Percentiles rank a stretch among this genome's conserved stretches.
These are phyloP conservation scores for Gymnodraco acuticeps DNA, from an alignment of 2,797 vertebrate species.

Conservation along the genomic window DNA sequence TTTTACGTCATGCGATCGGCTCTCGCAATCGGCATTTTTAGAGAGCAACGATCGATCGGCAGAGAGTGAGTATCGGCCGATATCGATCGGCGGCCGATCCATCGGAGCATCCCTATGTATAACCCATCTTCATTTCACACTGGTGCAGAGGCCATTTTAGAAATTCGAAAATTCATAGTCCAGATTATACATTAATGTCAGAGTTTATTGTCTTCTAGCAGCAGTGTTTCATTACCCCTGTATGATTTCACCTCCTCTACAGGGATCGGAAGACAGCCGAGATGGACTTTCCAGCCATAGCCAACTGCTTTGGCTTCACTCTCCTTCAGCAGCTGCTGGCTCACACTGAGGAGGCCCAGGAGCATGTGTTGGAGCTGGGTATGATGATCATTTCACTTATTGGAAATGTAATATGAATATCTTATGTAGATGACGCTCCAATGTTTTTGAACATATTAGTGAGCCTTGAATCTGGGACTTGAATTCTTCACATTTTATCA, in stretches of 20 bases:
- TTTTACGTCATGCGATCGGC: no score
- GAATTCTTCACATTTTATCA: constrained; percentile 21
- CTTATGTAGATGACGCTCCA: neutral
- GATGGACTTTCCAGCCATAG: constrained; percentile 88
- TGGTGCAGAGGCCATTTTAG: neutral
- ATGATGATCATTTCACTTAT: constrained; percentile 28
- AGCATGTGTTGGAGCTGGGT: constrained; percentile 93
- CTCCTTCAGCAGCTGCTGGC: constrained; percentile 91
- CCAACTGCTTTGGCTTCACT: constrained; percentile 91
- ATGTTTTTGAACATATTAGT: constrained; percentile 4
- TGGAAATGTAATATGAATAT: neutral
- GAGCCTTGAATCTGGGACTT: neutral
- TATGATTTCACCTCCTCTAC: constrained; percentile 47
- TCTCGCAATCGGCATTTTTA: no score
- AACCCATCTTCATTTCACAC: constrained; percentile 27
- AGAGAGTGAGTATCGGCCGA: no score
- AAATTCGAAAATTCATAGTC: neutral
- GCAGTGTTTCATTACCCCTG: constrained; percentile 10
- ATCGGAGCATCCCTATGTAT: no score
- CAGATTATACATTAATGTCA: neutral
- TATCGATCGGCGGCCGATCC: no score
- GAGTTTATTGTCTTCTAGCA: neutral
- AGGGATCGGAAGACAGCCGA: constrained; percentile 91
- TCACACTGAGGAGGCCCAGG: constrained; percentile 92
- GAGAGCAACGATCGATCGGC: no score